A percentile compares a stretch with the other conserved stretches of the same genome.
Evolutionary conservation across 2,797 vertebrate genomes (phyloP).

Genomic region (Stomatorhinus walkeri): DNA sequence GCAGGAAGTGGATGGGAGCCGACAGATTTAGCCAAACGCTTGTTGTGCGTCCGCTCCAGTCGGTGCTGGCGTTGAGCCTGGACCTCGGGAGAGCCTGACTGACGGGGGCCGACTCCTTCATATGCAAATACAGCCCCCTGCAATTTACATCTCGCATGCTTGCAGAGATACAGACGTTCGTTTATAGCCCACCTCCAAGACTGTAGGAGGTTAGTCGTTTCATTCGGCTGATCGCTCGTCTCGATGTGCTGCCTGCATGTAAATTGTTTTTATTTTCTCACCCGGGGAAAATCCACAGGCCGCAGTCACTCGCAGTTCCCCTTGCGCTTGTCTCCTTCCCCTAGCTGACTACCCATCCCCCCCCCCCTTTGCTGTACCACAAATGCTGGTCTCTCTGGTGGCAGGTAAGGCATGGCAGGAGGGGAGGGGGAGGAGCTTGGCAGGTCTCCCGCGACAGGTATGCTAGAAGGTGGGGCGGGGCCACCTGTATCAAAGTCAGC

Average conservation of each 20-base stretch:
- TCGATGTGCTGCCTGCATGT: neutral
- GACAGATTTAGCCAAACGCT: neutral
- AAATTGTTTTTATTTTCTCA: neutral
- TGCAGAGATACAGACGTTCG: neutral
- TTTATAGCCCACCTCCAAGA: neutral
- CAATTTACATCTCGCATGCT: conserved; percentile 17
- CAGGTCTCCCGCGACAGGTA: conserved; percentile 51
- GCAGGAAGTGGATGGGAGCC: neutral
- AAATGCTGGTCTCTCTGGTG: conserved; percentile 48
- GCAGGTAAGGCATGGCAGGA: conserved; percentile 35
- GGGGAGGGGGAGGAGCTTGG: conserved; percentile 54
- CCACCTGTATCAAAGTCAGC: conserved; percentile 57
- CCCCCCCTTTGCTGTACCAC: conserved; percentile 9
- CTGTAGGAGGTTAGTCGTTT: neutral
- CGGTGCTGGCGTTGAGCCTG: neutral
- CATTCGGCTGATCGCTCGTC: neutral
- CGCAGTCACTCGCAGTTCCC: neutral
- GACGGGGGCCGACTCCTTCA: neutral
- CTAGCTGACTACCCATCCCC: neutral
- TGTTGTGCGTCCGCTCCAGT: neutral
- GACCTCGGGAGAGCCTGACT: conserved; percentile 1
- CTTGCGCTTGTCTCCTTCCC: neutral
- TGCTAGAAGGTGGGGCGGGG: conserved; percentile 51
- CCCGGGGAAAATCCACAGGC: neutral
- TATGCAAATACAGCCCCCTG: conserved; percentile 12